Evolutionary conservation across 92 coral and sea anemone genomes (phyloP).

Genomic region (Micromussa lordhowensis): DNA sequence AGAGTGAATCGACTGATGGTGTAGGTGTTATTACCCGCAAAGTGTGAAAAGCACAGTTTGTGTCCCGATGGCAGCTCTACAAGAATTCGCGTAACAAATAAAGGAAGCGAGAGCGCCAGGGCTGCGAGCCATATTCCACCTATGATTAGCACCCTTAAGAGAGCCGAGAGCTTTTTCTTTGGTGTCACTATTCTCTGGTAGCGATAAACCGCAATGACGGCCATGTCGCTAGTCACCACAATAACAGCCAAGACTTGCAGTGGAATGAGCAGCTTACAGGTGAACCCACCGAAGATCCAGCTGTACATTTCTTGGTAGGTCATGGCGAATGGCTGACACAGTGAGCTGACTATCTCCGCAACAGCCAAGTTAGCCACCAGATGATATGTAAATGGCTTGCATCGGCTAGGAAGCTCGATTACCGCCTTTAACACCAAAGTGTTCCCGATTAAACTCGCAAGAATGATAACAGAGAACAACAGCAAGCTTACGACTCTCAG

Average conservation of each 20-base stretch:
- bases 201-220: slow-evolving; percentile 74
- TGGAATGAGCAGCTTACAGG: slow-evolving; percentile 69
- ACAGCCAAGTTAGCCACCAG: slow-evolving; percentile 82
- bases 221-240: slow-evolving; percentile 77
- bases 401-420: slow-evolving; percentile 14
- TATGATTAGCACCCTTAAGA: slow-evolving; percentile 34
- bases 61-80: not conserved
- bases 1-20: slow-evolving; percentile 53
- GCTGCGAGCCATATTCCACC: slow-evolving; percentile 57
- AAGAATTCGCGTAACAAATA: slow-evolving; percentile 43
- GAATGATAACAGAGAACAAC: slow-evolving; percentile 39
- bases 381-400: slow-evolving; percentile 70
- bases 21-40: slow-evolving; percentile 15
- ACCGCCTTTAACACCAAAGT: slow-evolving; percentile 66
- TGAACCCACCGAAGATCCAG: slow-evolving; percentile 79
- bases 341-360: slow-evolving; percentile 73
- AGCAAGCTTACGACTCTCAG: slow-evolving; percentile 16
- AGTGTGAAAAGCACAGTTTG: slow-evolving; percentile 20
- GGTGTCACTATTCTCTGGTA: slow-evolving; percentile 30
- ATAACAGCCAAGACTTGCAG: slow-evolving; percentile 66
- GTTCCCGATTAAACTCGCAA: slow-evolving; percentile 64
- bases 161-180: slow-evolving; percentile 5
- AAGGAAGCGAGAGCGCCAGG: slow-evolving; percentile 52
- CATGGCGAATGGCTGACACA: slow-evolving; percentile 67
- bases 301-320: slow-evolving; percentile 48